Evolutionary conservation across 2,113 vertebrate genomes (phyloP), one percentile per base, ranked within the genome.

Genomic region (Cinclus mexicanus): DNA sequence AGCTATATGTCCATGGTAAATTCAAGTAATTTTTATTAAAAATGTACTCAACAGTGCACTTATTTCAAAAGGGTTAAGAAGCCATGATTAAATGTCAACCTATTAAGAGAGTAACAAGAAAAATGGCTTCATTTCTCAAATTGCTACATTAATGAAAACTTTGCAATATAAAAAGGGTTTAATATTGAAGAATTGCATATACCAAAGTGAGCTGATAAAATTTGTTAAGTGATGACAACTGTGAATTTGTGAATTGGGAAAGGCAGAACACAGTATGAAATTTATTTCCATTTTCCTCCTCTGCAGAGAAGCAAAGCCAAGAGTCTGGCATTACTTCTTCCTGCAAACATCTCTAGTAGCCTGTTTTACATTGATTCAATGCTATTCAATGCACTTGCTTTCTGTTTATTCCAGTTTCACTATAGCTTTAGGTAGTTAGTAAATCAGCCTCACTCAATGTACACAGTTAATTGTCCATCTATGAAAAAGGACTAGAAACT

Each of bases 311-410:
- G 84, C 75, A 88, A 93, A 81, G 78, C 65, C 80, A 80, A 61
- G 29, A 50, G 67, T 89, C 85, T 74, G 52, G 39, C 82, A 90
- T 93, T 95, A 91, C 94, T 94, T 87, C 59, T 87, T 94, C 63
- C 81, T 55, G 55, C 80, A 80, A 93, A 81, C 79, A 93, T 91
- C 81, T 85, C 91, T 69, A 75, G 65, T 63, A 80, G 76, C 55
- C 72, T 94, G n/a, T 72, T 95, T 96, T 80, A 83, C 69, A 87
- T 81, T 97, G 78, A 97, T 93, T 96, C 94, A 96, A 90, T 93
- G 50, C 68, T 91, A 68, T 95, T 87, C 79, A 87, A 50, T 88
- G 55, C 77, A 95, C 86, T 92, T 80, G 55, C 53, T 85, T 92
- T 65, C 61, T 86, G 9, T 92, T 89, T 90, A 92, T 85, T 86